Conservation (phyloP, 2,888 invertebrate species). For the Carterocephalus palaemon region DNA sequence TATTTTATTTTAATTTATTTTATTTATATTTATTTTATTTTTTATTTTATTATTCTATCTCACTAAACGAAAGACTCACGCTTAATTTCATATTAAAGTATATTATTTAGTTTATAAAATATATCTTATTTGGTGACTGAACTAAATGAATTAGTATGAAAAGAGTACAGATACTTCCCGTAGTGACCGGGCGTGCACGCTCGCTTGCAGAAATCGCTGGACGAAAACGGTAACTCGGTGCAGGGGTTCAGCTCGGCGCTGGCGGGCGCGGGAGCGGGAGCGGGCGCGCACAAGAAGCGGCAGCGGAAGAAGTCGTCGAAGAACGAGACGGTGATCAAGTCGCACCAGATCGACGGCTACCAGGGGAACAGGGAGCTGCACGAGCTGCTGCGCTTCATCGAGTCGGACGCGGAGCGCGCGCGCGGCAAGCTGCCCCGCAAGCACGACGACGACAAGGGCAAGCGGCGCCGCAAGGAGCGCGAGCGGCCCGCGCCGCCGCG, state of each 20-base stretch:
- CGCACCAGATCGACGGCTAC: constrained; percentile 86
- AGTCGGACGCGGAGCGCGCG: constrained; percentile 75
- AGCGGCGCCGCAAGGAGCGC: constrained; percentile 69
- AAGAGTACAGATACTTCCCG: too few species aligned
- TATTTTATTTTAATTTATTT: too few species aligned
- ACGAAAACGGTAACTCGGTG: constrained; percentile 90
- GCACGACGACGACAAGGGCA: constrained; percentile 67
- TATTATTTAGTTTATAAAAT: too few species aligned
- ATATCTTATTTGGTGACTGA: too few species aligned
- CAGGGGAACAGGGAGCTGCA: constrained; percentile 88
- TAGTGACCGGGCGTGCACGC: too few species aligned
- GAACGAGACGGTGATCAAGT: constrained; percentile 78
- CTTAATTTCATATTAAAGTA: too few species aligned
- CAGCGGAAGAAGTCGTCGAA: constrained; percentile 80
- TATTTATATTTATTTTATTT: too few species aligned
- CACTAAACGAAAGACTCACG: too few species aligned
- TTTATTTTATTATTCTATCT: too few species aligned
- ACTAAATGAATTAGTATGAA: too few species aligned
- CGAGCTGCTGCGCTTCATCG: constrained; percentile 87
- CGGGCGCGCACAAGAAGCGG: constrained; percentile 76
- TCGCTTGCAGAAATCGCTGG: constrained; percentile 81
- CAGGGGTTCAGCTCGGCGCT: constrained; percentile 74
- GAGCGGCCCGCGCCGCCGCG: too few species aligned
- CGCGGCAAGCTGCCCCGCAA: constrained; percentile 60
- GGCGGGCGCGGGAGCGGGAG: too few species aligned